These are phyloP conservation scores for Neodiprion fabricii DNA, from an alignment of 1,140 invertebrate genomes.

Conservation along the genomic window DNA sequence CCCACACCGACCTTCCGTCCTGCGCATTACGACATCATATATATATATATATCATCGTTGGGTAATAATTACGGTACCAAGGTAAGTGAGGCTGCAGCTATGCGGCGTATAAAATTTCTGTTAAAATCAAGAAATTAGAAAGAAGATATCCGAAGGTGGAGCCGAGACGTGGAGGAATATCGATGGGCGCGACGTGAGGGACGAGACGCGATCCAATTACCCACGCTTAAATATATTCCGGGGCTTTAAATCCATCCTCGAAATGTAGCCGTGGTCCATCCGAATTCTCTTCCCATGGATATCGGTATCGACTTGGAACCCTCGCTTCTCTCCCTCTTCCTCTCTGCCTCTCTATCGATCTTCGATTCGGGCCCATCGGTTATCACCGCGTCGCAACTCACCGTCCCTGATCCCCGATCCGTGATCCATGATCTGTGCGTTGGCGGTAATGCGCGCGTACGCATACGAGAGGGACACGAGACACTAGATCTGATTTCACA, in stretches of 20 bases:
- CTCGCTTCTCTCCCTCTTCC: background rate
- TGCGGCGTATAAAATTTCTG: too few relatives aligned
- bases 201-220: background rate
- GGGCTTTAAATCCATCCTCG: background rate
- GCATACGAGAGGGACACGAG: background rate
- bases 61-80: too few relatives aligned
- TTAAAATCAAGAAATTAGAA: too few relatives aligned
- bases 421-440: conserved; percentile 1
- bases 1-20: too few relatives aligned
- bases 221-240: background rate
- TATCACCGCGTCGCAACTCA: conserved; percentile 7
- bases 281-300: conserved; percentile 11
- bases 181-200: too few relatives aligned
- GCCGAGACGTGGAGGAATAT: too few relatives aligned
- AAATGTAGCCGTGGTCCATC: conserved; percentile 1
- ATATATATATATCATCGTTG: too few relatives aligned
- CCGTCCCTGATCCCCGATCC: background rate
- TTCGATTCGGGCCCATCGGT: conserved; percentile 7
- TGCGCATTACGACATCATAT: too few relatives aligned
- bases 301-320: background rate
- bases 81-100: too few relatives aligned
- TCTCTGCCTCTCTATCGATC: conserved; percentile 1
- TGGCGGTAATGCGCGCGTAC: background rate
- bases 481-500: conserved; percentile 14
- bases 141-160: too few relatives aligned